A percentile compares a stretch with the other conserved stretches of the same genome.
These are phyloP conservation scores for Cantharis rufa DNA, from an alignment of 2,888 invertebrate genomes.

Conservation along the genomic window DNA sequence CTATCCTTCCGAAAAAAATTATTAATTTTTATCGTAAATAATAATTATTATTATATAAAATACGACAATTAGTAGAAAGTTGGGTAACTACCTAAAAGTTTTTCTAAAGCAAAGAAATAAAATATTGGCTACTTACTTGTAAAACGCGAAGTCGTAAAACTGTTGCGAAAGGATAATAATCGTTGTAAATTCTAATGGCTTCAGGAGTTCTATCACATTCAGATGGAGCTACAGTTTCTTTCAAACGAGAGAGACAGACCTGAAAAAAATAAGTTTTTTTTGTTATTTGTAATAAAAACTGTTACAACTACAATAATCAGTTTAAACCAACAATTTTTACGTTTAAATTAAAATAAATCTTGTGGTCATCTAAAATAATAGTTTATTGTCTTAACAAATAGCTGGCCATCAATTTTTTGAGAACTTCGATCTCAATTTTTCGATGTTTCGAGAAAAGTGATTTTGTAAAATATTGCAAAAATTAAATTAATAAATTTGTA, in stretches of 20 bases:
- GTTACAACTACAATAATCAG: not conserved
- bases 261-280: constrained; percentile 47
- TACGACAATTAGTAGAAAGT: too few relatives aligned
- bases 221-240: constrained; percentile 62
- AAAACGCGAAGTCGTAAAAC: constrained; percentile 63
- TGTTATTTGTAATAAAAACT: not conserved
- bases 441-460: too few relatives aligned
- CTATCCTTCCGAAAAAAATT: too few relatives aligned
- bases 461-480: too few relatives aligned
- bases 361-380: not conserved
- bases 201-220: constrained; percentile 47
- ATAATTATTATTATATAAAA: too few relatives aligned
- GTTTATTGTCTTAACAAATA: not conserved
- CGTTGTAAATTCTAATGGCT: constrained; percentile 41
- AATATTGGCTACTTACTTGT: constrained; percentile 55
- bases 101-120: not conserved
- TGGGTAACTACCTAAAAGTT: too few relatives aligned
- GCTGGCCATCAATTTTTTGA: not conserved
- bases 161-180: constrained; percentile 64
- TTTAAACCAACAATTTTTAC: not conserved
- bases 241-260: constrained; percentile 60
- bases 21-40: too few relatives aligned
- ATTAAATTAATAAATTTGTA: too few relatives aligned
- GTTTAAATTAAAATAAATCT: not conserved
- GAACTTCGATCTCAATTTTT: too few relatives aligned